Evolutionary conservation across 1,140 invertebrate species (phyloP).

Genomic region (Drosophila pallidifrons): DNA sequence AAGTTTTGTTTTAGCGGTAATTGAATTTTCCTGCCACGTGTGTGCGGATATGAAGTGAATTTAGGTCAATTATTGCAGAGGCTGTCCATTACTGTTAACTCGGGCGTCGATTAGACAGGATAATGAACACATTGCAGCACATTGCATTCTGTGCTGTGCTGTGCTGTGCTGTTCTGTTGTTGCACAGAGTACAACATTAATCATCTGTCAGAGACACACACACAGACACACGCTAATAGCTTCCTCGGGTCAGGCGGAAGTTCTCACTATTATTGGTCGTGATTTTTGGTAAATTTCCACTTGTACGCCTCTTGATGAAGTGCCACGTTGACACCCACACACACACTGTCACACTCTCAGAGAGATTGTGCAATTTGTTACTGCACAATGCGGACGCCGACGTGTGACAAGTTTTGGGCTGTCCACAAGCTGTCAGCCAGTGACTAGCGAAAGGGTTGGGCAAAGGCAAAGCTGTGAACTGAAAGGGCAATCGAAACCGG

Average conservation of each 20-base stretch:
- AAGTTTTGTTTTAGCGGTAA: conserved; percentile 60
- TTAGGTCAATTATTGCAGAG: conserved; percentile 36
- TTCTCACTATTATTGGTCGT: conserved; percentile 47
- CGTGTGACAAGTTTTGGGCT: conserved; percentile 71
- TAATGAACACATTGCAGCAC: conserved; percentile 54
- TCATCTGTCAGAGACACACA: conserved; percentile 53
- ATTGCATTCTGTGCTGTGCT: conserved; percentile 46
- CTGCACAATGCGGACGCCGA: conserved; percentile 41
- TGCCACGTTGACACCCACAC: conserved; percentile 14
- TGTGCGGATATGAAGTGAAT: conserved; percentile 51
- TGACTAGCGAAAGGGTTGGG: neutral
- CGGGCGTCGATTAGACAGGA: conserved; percentile 45
- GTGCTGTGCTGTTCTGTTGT: conserved; percentile 1
- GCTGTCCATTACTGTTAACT: conserved; percentile 27
- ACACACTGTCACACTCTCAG: conserved; percentile 29
- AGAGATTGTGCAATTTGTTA: conserved; percentile 40
- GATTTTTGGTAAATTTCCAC: conserved; percentile 74
- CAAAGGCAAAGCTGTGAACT: neutral
- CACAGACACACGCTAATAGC: conserved; percentile 10
- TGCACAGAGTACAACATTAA: conserved; percentile 55
- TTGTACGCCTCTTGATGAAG: conserved; percentile 57
- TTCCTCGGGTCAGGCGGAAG: conserved; percentile 7
- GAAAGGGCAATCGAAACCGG: conserved; percentile 18
- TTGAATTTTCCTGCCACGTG: conserved; percentile 55
- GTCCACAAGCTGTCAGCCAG: conserved; percentile 70